These are phyloP conservation scores for Eilema caniola DNA, from an alignment of 2,888 invertebrate genomes.

Conservation along the genomic window DNA sequence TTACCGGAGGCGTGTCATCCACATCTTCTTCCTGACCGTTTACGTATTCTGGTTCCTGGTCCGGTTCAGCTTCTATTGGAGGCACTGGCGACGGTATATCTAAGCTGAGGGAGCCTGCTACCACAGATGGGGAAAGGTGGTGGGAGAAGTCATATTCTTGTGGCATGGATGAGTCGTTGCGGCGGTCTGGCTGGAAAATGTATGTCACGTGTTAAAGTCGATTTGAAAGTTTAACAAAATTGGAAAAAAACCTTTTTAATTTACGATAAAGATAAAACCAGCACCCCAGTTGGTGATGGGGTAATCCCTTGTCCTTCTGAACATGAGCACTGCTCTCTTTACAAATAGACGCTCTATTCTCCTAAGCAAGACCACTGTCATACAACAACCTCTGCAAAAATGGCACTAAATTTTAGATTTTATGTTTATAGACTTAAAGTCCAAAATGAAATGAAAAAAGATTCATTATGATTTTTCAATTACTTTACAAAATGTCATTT, in stretches of 20 bases:
- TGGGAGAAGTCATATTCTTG: constrained; percentile 84
- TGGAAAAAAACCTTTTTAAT: too few species aligned
- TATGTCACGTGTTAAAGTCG: neutral
- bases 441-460: too few species aligned
- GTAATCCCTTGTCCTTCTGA: too few species aligned
- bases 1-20: constrained; percentile 62
- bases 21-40: constrained; percentile 62
- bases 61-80: constrained; percentile 66
- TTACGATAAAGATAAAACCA: neutral
- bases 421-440: too few species aligned
- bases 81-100: constrained; percentile 83
- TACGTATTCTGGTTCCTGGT: constrained; percentile 61
- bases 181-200: constrained; percentile 78
- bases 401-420: too few species aligned
- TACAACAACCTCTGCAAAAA: too few species aligned
- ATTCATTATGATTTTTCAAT: too few species aligned
- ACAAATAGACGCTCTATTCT: too few species aligned
- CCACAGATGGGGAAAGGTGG: constrained; percentile 79
- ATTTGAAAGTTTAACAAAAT: too few species aligned
- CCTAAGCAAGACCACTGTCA: too few species aligned
- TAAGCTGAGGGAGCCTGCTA: constrained; percentile 73
- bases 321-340: too few species aligned
- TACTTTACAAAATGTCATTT: too few species aligned
- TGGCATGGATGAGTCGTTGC: constrained; percentile 88
- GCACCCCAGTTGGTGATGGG: neutral